phyloP scores from a whole-genome alignment of 2,113 vertebrate genomes.

The Apteryx owenii region DNA sequence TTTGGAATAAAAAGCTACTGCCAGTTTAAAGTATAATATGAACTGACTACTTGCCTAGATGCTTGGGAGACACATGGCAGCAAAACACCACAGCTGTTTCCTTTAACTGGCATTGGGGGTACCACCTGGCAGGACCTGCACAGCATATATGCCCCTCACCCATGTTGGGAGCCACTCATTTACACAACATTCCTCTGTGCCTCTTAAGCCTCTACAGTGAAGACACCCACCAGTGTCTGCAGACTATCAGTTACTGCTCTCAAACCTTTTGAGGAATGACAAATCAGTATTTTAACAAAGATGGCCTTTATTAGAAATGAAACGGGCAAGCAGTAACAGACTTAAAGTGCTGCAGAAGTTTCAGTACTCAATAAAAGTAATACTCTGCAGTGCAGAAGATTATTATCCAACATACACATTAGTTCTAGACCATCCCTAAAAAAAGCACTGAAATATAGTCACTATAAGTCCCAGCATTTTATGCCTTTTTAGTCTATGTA shows the following conservation, averaged over 20 bases:
- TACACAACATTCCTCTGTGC: neutral
- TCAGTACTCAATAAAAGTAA: neutral
- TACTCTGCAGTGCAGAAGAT: neutral
- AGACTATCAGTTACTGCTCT: neutral
- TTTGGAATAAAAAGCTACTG: neutral
- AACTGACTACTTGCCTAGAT: neutral
- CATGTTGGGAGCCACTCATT: neutral
- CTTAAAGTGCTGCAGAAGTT: neutral
- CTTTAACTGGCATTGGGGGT: neutral
- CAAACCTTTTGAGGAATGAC: neutral
- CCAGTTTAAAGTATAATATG: fast-evolving
- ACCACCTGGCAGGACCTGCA: fast-evolving
- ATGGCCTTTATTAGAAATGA: neutral
- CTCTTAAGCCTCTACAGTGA: neutral
- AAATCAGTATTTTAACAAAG: constrained; percentile 6
- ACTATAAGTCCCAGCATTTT: neutral
- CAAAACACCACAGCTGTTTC: neutral
- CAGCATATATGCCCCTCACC: neutral
- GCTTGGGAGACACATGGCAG: neutral
- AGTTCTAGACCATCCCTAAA: neutral
- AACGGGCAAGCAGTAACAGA: neutral
- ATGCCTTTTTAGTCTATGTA: neutral
- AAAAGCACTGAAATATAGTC: neutral
- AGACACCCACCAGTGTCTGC: neutral
- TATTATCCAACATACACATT: neutral